Percentiles rank a stretch among this genome's conserved stretches.
Conservation (phyloP, 2,888 invertebrate species). For the Agriopis aurantiaria region DNA sequence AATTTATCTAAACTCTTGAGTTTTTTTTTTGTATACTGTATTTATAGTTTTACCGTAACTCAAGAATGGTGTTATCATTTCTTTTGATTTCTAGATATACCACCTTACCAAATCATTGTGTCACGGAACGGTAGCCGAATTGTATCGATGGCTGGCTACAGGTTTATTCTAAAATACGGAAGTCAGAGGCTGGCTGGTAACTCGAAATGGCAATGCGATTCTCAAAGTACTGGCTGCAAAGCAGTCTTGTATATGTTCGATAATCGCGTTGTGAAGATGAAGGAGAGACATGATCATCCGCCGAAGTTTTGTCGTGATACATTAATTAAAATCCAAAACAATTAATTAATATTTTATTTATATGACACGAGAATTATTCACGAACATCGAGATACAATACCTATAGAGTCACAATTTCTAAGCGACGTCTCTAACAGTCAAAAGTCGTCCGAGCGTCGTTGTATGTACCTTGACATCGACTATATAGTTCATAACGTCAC, state of each 20-base stretch:
- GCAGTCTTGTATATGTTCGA: conserved; percentile 39
- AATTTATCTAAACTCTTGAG: background rate
- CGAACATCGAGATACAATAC: no score
- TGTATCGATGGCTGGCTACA: conserved; percentile 47
- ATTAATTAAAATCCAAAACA: background rate
- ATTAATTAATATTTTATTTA: background rate
- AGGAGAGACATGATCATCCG: conserved; percentile 45
- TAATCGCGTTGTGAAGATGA: conserved; percentile 30
- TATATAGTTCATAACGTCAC: no score
- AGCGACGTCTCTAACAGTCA: no score
- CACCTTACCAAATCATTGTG: conserved; percentile 36
- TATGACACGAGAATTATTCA: no score
- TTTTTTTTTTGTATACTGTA: background rate
- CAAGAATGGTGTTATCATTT: background rate
- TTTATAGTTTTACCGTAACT: background rate
- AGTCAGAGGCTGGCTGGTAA: background rate
- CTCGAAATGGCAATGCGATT: conserved; percentile 35
- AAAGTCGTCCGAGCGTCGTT: no score
- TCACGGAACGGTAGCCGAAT: conserved; percentile 49
- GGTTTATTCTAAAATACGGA: conserved; percentile 40
- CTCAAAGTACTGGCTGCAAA: conserved; percentile 44
- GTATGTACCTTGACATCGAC: no score
- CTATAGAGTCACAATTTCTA: no score
- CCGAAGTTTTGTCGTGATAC: conserved; percentile 20
- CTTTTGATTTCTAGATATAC: conserved; percentile 26